Conservation (phyloP, 2,113 vertebrate genomes). For the Actinemys pallida region DNA sequence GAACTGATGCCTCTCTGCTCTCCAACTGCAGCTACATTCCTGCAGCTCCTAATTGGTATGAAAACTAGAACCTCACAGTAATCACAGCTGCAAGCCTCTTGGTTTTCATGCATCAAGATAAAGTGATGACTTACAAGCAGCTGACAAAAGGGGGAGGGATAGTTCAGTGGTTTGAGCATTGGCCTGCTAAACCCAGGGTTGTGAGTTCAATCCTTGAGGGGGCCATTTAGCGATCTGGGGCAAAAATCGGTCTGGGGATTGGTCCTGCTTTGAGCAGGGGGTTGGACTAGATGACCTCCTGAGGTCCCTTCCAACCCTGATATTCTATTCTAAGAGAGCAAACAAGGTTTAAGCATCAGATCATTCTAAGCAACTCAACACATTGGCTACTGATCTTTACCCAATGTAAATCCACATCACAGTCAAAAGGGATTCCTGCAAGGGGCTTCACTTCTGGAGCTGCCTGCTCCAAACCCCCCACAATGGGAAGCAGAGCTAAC, state of each 20-base stretch:
- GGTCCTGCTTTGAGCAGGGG: too few relatives aligned
- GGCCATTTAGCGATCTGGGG: too few relatives aligned
- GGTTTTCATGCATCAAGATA: not conserved
- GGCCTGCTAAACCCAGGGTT: too few relatives aligned
- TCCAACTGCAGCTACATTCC: not conserved
- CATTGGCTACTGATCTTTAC: not conserved
- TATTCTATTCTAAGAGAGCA: not conserved
- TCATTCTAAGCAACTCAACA: not conserved
- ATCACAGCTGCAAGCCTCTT: not conserved
- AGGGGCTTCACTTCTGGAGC: not conserved
- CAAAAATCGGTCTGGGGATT: too few relatives aligned
- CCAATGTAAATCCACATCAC: not conserved
- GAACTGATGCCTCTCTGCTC: not conserved
- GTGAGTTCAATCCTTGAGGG: too few relatives aligned
- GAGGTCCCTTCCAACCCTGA: too few relatives aligned
- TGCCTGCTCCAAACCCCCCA: not conserved
- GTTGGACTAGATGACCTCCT: too few relatives aligned
- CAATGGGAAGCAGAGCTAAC: not conserved
- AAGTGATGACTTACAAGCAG: not conserved
- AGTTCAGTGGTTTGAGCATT: too few relatives aligned
- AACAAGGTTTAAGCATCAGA: not conserved
- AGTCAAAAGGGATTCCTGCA: not conserved
- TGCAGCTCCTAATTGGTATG: not conserved
- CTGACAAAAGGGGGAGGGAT: not conserved
- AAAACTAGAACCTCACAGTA: not conserved